Conservation (phyloP, 2,797 vertebrate genomes). For the Momotus momota region DNA sequence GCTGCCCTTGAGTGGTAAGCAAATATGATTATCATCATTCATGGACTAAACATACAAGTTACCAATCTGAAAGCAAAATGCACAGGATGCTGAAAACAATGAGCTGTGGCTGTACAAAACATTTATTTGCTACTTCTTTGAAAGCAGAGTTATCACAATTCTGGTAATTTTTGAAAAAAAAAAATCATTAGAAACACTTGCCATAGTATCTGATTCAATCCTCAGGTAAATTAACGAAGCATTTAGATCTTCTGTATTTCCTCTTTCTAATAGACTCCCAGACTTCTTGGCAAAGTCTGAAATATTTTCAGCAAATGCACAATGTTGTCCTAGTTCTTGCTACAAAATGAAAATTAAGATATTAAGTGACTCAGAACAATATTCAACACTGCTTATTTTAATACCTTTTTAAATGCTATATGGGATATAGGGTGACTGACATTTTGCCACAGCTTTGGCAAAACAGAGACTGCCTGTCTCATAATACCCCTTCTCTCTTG, state of each 20-base stretch:
- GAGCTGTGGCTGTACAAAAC: neutral
- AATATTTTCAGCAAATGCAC: neutral
- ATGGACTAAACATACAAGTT: neutral
- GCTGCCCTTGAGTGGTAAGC: neutral
- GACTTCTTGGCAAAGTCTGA: neutral
- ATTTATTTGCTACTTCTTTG: neutral
- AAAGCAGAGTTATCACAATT: neutral
- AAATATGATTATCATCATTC: neutral
- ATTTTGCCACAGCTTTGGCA: neutral
- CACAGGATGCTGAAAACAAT: neutral
- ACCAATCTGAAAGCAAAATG: neutral
- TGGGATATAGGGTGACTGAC: fast-evolving
- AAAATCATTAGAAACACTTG: neutral
- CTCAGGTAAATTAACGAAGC: neutral
- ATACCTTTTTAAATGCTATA: neutral
- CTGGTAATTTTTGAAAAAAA: neutral
- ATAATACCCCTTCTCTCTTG: neutral
- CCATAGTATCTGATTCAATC: neutral
- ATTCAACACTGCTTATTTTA: neutral
- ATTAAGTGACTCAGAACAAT: neutral
- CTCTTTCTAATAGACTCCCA: neutral
- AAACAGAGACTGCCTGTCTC: neutral
- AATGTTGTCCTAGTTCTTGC: neutral
- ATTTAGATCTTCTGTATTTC: neutral
- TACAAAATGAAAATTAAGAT: neutral